Evolutionary conservation across 2,888 invertebrate genomes (phyloP).

Genomic region (Phyllotreta striolata): DNA sequence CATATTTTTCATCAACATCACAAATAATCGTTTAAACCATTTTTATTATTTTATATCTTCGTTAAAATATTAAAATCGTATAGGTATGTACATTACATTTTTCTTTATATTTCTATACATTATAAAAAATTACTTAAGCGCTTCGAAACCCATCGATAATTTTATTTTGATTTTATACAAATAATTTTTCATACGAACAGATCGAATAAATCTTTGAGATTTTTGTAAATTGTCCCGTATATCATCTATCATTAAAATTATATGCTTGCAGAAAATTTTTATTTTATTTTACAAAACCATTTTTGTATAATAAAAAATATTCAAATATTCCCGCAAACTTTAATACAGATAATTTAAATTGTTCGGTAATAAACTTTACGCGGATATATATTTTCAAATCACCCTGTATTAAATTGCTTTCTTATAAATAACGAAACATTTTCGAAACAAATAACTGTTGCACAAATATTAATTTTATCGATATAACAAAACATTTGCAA

Average conservation of each 20-base stretch:
- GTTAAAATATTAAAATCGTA: too few species aligned
- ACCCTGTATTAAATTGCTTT: too few species aligned
- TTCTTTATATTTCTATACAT: conserved; percentile 41
- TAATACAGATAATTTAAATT: too few species aligned
- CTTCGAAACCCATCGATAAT: conserved; percentile 32
- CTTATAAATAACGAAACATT: neutral
- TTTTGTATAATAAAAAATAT: too few species aligned
- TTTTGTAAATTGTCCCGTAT: conserved; percentile 25
- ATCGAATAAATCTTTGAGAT: conserved; percentile 29
- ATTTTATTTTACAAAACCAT: too few species aligned
- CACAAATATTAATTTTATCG: conserved; percentile 13
- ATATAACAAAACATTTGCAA: conserved; percentile 8
- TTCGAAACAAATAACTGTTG: neutral
- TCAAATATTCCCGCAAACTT: too few species aligned
- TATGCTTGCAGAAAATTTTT: too few species aligned
- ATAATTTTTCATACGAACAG: conserved; percentile 31
- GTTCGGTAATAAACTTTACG: too few species aligned
- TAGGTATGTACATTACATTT: conserved; percentile 22
- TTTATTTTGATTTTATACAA: conserved; percentile 27
- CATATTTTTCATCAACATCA: conserved; percentile 49
- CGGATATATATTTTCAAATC: too few species aligned
- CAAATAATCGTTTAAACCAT: conserved; percentile 45
- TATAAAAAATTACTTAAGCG: conserved; percentile 37
- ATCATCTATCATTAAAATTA: neutral
- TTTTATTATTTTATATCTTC: neutral